Conservation (phyloP, 2,888 invertebrate species). For the Pristionchus entomophagus region DNA sequence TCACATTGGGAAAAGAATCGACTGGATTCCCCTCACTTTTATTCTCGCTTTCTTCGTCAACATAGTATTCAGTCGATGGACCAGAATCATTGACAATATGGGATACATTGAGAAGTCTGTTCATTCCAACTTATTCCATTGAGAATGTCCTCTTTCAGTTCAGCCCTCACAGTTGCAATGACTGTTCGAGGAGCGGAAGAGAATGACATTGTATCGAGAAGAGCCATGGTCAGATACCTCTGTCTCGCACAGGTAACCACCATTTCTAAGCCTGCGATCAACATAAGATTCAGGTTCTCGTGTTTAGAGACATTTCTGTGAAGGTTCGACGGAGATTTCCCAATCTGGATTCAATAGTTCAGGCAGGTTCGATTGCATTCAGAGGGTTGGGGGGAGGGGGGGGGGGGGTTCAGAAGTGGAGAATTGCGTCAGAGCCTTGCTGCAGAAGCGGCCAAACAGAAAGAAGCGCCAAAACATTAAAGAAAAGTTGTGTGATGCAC, state of each 20-base stretch:
- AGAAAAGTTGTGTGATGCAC: too few relatives aligned
- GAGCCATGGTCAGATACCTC: conserved; percentile 63
- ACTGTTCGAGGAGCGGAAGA: conserved; percentile 50
- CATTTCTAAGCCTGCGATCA: neutral
- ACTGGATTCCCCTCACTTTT: conserved; percentile 66
- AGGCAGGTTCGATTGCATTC: conserved; percentile 51
- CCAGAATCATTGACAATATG: conserved; percentile 60
- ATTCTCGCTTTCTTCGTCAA: conserved; percentile 71
- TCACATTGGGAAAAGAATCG: conserved; percentile 54
- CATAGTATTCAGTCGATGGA: conserved; percentile 65
- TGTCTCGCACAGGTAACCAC: conserved; percentile 64
- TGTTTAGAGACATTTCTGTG: conserved; percentile 57
- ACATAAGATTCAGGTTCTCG: conserved; percentile 48
- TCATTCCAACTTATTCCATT: neutral
- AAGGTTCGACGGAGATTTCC: conserved; percentile 55
- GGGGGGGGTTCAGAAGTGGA: too few relatives aligned
- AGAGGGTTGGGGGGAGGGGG: too few relatives aligned
- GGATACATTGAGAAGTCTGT: conserved; percentile 67
- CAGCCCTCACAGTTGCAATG: conserved; percentile 5
- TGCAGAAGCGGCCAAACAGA: too few relatives aligned
- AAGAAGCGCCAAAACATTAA: too few relatives aligned
- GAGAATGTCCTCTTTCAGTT: neutral
- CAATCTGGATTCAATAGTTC: conserved; percentile 54
- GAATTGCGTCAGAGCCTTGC: too few relatives aligned
- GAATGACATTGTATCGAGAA: conserved; percentile 51